Conservation (phyloP, 1,140 invertebrate species). For the Brachionus plicatilis region DNA sequence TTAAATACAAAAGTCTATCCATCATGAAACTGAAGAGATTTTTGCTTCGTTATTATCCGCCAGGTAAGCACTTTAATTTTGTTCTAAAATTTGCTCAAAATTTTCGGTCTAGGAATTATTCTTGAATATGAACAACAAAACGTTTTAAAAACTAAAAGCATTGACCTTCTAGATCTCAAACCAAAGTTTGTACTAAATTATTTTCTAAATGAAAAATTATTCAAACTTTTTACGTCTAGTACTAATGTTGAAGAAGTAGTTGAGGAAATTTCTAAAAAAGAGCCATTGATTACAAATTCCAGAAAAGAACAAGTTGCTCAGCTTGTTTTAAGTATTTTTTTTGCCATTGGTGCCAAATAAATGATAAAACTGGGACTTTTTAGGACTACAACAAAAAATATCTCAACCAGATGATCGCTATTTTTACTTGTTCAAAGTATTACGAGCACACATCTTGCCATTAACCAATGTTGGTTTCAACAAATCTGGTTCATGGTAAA, state of each 20-base stretch:
- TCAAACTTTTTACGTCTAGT: conserved; percentile 43
- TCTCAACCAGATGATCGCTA: conserved; percentile 49
- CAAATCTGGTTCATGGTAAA: conserved; percentile 63
- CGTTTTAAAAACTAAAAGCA: conserved; percentile 54
- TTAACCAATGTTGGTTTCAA: conserved; percentile 72
- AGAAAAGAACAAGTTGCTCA: conserved; percentile 53
- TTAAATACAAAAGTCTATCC: neutral
- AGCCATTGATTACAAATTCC: conserved; percentile 52
- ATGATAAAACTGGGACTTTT: neutral
- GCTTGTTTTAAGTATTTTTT: neutral
- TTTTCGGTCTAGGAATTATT: conserved; percentile 53
- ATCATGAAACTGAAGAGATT: conserved; percentile 54
- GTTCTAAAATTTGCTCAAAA: neutral
- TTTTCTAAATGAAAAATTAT: neutral
- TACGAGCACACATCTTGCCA: conserved; percentile 69
- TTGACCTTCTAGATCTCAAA: conserved; percentile 54
- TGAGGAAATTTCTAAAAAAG: conserved; percentile 53
- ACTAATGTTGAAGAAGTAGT: conserved; percentile 54
- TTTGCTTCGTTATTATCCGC: conserved; percentile 54
- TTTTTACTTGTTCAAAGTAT: conserved; percentile 57
- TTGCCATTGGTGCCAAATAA: neutral
- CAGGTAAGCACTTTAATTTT: conserved; percentile 45
- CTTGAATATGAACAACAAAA: conserved; percentile 56
- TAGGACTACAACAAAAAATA: conserved; percentile 55
- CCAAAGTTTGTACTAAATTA: conserved; percentile 49